Conservation (phyloP, 2,113 vertebrate species). For the Alethe diademata region DNA sequence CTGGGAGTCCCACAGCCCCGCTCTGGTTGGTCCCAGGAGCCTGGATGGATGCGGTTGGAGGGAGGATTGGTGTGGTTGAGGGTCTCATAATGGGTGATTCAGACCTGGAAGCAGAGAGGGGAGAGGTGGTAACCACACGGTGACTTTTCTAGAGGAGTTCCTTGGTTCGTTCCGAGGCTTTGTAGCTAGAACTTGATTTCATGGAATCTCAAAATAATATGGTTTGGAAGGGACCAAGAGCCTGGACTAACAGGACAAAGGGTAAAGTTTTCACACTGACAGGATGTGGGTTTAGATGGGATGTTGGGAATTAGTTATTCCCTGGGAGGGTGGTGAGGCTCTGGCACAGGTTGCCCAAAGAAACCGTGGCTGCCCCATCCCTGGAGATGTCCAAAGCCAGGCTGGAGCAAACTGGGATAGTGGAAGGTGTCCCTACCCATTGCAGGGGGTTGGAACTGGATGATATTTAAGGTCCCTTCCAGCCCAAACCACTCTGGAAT, state of each 20-base stretch:
- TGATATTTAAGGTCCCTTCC: not conserved
- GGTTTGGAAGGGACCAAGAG: not conserved
- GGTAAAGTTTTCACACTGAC: not conserved
- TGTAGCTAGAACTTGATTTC: not conserved
- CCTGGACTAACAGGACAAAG: not conserved
- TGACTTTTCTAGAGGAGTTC: not conserved
- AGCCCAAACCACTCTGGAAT: not conserved
- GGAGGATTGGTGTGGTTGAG: not conserved
- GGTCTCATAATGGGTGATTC: not conserved
- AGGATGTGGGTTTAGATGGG: not conserved
- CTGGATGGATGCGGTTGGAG: not conserved
- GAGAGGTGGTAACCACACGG: not conserved
- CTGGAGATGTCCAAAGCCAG: not conserved
- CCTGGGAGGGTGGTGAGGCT: not conserved
- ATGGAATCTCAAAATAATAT: not conserved
- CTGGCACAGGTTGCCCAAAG: not conserved
- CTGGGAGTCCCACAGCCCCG: not conserved
- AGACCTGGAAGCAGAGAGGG: constrained; percentile 24
- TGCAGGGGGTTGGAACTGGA: not conserved
- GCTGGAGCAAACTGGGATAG: not conserved
- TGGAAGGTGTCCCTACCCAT: not conserved
- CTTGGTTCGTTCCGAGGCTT: not conserved
- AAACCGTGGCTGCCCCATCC: not conserved
- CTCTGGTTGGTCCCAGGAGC: not conserved
- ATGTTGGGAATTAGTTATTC: not conserved